A percentile compares a stretch with the other conserved stretches of the same genome.
These are phyloP conservation scores for Epinephelus lanceolatus DNA, from an alignment of 2,113 vertebrate genomes.

Conservation along the genomic window DNA sequence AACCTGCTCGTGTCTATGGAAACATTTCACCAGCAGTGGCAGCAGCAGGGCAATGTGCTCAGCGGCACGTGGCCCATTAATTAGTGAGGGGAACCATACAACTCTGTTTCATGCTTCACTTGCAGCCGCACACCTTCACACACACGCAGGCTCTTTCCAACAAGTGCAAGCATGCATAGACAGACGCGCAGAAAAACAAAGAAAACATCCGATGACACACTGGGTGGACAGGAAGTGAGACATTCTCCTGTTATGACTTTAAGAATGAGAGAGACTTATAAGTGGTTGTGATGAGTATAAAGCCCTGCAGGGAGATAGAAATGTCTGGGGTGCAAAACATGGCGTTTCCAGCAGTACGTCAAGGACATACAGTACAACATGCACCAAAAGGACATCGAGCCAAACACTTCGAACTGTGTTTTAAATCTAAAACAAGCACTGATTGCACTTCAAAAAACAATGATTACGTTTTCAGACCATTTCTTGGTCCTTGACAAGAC, in stretches of 20 bases:
- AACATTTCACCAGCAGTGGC: slow-evolving; percentile 54
- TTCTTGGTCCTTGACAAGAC: neutral
- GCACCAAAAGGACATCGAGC: neutral
- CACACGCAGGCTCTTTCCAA: slow-evolving; percentile 2
- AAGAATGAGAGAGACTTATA: neutral
- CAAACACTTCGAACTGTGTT: neutral
- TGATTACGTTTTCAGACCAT: neutral
- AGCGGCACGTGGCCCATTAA: slow-evolving; percentile 75
- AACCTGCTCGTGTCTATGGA: slow-evolving; percentile 61
- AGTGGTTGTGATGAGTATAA: neutral
- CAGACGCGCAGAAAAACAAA: neutral
- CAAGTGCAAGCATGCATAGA: slow-evolving; percentile 44
- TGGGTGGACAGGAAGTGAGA: slow-evolving; percentile 27
- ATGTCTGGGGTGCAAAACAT: neutral
- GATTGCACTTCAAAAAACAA: neutral
- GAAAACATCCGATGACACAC: slow-evolving; percentile 17
- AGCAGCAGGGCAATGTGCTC: slow-evolving; percentile 70
- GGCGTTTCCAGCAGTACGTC: neutral
- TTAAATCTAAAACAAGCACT: neutral
- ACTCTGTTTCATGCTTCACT: slow-evolving; percentile 52
- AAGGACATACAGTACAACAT: neutral
- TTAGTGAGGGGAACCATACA: slow-evolving; percentile 65
- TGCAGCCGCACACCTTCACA: slow-evolving; percentile 20
- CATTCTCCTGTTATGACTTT: slow-evolving; percentile 9
- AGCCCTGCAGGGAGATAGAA: neutral